Conservation (phyloP, 2,113 vertebrate species). For the Podarcis raffonei region DNA sequence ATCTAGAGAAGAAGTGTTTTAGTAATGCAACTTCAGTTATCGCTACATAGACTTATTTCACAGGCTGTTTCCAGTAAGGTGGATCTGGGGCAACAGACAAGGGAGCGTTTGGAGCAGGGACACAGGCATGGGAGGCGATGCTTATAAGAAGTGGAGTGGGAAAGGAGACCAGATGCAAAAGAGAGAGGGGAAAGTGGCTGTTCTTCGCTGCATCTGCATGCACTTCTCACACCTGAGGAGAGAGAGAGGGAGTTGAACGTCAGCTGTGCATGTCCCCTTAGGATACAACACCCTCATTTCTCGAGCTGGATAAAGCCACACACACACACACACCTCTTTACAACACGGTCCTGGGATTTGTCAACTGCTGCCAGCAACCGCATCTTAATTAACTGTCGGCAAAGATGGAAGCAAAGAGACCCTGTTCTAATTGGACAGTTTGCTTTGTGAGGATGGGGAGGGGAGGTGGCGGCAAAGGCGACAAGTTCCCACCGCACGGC, state of each 20-base stretch:
- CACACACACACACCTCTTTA: constrained; percentile 69
- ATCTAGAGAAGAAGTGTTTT: too few relatives aligned
- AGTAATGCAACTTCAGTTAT: too few relatives aligned
- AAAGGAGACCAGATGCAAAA: neutral
- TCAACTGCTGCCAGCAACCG: constrained; percentile 80
- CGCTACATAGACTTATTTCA: neutral
- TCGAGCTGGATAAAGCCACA: constrained; percentile 79
- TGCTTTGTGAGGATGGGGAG: constrained; percentile 76
- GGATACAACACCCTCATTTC: constrained; percentile 79
- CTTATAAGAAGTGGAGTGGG: neutral
- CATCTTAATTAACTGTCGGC: constrained; percentile 82
- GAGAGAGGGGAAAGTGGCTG: constrained; percentile 32
- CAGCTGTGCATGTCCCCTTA: constrained; percentile 75
- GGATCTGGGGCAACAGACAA: too few relatives aligned
- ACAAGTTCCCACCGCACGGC: constrained; percentile 49
- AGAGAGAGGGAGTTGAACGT: constrained; percentile 69
- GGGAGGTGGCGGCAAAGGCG: constrained; percentile 70
- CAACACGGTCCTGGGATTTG: constrained; percentile 81
- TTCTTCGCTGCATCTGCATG: constrained; percentile 29
- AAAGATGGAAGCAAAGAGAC: constrained; percentile 80
- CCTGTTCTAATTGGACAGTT: constrained; percentile 82
- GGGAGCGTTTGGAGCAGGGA: neutral
- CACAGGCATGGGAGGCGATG: neutral
- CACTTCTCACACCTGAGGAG: constrained; percentile 70
- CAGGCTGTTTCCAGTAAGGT: too few relatives aligned